Base-by-base conservation (phyloP, 2,797 vertebrate genomes). In the Chelidonichthys spinosus region DNA sequence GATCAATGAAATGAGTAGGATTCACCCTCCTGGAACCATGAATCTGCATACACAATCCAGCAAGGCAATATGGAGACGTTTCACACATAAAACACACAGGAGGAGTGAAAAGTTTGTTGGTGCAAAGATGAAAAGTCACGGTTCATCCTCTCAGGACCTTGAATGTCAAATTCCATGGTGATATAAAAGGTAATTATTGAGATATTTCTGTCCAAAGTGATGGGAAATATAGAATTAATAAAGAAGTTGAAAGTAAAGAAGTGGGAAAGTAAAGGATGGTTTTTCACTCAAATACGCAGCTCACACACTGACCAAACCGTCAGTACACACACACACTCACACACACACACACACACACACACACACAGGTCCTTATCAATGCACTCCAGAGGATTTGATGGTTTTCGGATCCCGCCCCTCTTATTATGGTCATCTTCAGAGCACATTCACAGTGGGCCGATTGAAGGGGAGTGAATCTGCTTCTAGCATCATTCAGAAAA, bases 311-410 rank as follows among this genome's bases (percentile, higher is more conserved):
- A 58, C 73, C 66, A 73, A 63, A 69, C 43, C 25, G 11, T 70
- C 56, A 67, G 39, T 32, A 8, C 17, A 17, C 52, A 36, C 60
- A 53, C n/a, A 49, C 46, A 40, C 59, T 63, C n/a, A 17, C 18
- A 25, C 40, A 39, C 25, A 65, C 46, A 62, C 63, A 69, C 55
- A 63, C 35, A 46, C 67, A 65, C 76, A 80, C 74, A 55, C 70
- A 56, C 42, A 82, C 32, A 42, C 49, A 62, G 62, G 79, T 90
- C 70, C 92, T 95, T 94, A 95, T 95, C 94, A 92, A 90, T 89
- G 92, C 90, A 90, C 90, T 93, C 85, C 91, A 93, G 91, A 90
- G 85, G 80, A 87, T 92, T 90, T 86, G 88, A 91, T 92, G 89
- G 83, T 74, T 88, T 85, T 86, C 82, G 79, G 84, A 85, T 85